A percentile compares a stretch with the other conserved stretches of the same genome.
Evolutionary conservation across 2,797 vertebrate species (phyloP).

Genomic region (Harpagifer antarcticus): DNA sequence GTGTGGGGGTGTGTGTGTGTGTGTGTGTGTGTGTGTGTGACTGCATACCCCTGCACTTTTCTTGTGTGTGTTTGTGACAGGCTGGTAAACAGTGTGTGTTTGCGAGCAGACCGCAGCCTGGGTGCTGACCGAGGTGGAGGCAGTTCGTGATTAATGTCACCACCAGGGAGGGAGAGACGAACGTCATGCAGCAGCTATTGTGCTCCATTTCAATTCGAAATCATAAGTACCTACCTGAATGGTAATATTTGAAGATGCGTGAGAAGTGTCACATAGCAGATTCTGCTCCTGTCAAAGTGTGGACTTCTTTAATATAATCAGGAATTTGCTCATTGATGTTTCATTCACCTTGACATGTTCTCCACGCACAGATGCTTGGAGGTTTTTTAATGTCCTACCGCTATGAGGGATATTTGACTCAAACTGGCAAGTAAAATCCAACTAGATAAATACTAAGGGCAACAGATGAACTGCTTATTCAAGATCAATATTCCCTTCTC

Average conservation of each 20-base stretch:
- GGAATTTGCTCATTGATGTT: slow-evolving; percentile 27
- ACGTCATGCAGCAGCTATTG: slow-evolving; percentile 12
- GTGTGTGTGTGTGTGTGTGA: slow-evolving; percentile 18
- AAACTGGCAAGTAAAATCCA: not conserved
- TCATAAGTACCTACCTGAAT: not conserved
- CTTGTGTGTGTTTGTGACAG: slow-evolving; percentile 39
- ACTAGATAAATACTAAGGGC: not conserved
- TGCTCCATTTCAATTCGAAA: slow-evolving; percentile 38
- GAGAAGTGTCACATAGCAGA: slow-evolving; percentile 13
- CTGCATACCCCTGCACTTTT: slow-evolving; percentile 9
- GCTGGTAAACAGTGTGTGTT: slow-evolving; percentile 70
- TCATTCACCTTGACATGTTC: slow-evolving; percentile 40
- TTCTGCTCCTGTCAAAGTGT: slow-evolving; percentile 27
- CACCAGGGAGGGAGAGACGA: slow-evolving; percentile 51
- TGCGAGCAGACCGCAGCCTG: slow-evolving; percentile 63
- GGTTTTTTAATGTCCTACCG: slow-evolving; percentile 1
- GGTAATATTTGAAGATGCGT: slow-evolving; percentile 27
- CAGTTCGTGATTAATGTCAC: slow-evolving; percentile 79
- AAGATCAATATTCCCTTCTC: not conserved
- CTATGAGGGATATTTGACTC: not conserved
- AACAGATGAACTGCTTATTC: not conserved
- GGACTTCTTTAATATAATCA: slow-evolving; percentile 38
- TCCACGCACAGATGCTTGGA: not conserved
- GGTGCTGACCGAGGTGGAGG: slow-evolving; percentile 76
- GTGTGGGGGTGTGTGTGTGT: slow-evolving; percentile 3